Percentiles rank a stretch among this genome's conserved stretches.
phyloP scores from a whole-genome alignment of 2,113 vertebrate species.

The Desmodus rotundus region DNA sequence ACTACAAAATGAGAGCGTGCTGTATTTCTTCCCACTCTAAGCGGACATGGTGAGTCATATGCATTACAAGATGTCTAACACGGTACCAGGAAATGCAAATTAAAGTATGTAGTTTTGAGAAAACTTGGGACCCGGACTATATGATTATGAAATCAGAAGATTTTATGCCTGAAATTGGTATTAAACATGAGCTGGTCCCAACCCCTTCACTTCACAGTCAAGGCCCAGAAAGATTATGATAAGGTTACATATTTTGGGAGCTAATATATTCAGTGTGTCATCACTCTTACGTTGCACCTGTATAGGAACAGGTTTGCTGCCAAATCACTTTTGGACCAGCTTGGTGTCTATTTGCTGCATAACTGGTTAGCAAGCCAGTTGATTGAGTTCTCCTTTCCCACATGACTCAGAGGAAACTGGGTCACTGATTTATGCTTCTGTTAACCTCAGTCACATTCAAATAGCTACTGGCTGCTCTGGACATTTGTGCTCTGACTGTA shows the following conservation, averaged over 20 bases:
- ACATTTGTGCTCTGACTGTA: background rate
- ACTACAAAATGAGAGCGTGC: background rate
- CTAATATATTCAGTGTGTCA: background rate
- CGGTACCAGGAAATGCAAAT: background rate
- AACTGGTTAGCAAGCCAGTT: background rate
- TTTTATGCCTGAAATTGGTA: background rate
- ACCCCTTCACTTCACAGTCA: background rate
- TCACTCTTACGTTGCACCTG: background rate
- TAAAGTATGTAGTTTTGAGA: background rate
- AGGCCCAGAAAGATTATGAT: background rate
- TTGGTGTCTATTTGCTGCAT: background rate
- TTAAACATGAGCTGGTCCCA: background rate
- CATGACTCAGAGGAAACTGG: background rate
- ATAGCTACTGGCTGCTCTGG: background rate
- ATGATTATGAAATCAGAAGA: background rate
- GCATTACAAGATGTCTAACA: background rate
- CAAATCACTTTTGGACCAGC: background rate
- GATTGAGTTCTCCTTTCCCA: background rate
- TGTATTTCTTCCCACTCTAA: background rate
- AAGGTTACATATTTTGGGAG: background rate
- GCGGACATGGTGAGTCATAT: background rate
- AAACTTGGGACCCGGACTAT: background rate
- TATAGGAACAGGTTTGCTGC: background rate
- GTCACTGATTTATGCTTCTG: background rate
- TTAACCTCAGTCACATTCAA: background rate